Evolutionary conservation across 1,140 invertebrate species (phyloP), one percentile per base, ranked within the genome.

Genomic region (Penaeus japonicus): DNA sequence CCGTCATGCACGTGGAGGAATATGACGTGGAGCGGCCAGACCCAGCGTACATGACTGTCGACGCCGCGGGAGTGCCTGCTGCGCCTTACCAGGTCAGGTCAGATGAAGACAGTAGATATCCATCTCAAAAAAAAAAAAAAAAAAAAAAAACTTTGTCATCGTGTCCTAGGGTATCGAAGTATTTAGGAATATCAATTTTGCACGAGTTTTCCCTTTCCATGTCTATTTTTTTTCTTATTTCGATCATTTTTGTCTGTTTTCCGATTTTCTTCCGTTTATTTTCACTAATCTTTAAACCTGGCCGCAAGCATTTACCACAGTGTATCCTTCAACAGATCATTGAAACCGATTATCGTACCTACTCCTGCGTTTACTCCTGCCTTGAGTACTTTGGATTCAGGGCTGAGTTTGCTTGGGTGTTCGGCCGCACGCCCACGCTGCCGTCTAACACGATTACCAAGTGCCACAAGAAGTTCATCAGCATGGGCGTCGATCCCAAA

Each of bases 321-420:
- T 12, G 47, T 15, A 47, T 47, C 47, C 10, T 12, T 24, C 17
- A 55, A 55, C 79, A 87, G 86, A 77, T 87, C 65, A 70, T 87
- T 22, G 79, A 22, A 27, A 83, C 79, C 12, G 86, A 87, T 70
- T 87, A 87, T 80, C 47, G 79, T 0, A 83, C 39, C 27, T 87
- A 75, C 80, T 75, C 86, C 39, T 87, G 86, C 30, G 86, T 87
- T 24, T 87, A 87, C 22, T 87, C 86, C 17, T 87, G 86, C 54
- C 39, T 87, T 10, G 86, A 83, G 65, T 83, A 83, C 70, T 81
- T 81, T 12, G 86, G 86, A 12, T 87, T 87, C 53, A 39, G 79
- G 35, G 86, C 86, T 12, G 86, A 87, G 65, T 87, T 87, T 53
- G 53, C 70, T 5, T 87, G 86, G 86, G 80, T 87, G 53, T 87